Base-by-base conservation (phyloP, 2,113 vertebrate species). In the Cynoglossus semilaevis region DNA sequence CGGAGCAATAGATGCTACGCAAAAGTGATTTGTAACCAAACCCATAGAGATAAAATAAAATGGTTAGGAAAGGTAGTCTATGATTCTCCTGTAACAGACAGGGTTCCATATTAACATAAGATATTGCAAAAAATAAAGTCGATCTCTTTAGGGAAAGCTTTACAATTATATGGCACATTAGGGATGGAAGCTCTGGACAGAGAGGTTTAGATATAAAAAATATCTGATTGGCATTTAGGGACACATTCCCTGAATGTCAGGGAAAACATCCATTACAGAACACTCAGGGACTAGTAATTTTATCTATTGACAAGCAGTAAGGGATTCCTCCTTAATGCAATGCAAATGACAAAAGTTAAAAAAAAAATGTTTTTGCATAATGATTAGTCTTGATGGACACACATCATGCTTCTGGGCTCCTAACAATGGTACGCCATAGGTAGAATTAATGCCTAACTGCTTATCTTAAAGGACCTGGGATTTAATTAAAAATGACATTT, bases 401-500 rank as follows among this genome's bases (percentile, higher is more conserved):
- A 86, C 68, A 77, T 88, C 84, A 90, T 87, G 85, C 79, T 88
- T 78, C 79, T 65, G 67, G 77, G 83, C 65, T 88, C 72, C 61
- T 73, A 83, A 77, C 80, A 87, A 84, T 76, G 79, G 69, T 75
- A 85, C 67, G 64, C 87, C 87, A 85, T 76, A 76, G 85, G 88
- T 89, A 73, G 84, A 91, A 89, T 89, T 79, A 91, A 87, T 71
- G 83, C 85, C 87, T 85, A 86, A 78, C 82, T 87, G 85, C 87
- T 90, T 90, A 88, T 90, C 87, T 91, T 85, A 89, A 88, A 89
- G 84, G 86, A 89, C 85, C 76, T 86, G 88, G 88, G 91, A 87
- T 89, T 91, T 90, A 91, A 92, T 92, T 91, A 90, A 91, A 91
- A 92, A 91, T 91, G 86, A 89, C 88, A 91, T 91, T 90, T 91